Base-by-base conservation (phyloP, 2,888 invertebrate species). In the Brachypalpus laphriformis region DNA sequence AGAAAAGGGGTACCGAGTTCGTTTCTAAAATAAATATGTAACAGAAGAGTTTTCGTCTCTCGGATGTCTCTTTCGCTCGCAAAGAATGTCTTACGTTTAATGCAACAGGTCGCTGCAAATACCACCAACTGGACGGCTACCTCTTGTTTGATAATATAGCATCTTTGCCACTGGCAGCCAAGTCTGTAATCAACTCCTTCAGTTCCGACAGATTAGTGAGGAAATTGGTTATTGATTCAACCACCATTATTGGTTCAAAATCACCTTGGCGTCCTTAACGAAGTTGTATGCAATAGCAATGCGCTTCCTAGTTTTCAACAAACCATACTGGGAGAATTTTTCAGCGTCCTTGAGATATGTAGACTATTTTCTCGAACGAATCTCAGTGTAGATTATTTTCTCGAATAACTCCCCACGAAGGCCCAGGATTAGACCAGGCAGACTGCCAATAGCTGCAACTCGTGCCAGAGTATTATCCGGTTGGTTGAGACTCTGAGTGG, bases 381-480 rank as follows among this genome's bases (percentile, higher is more conserved):
- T 91, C 2, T 93, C 92, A 1, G 94, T 93, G 89, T 95, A 95
- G 0, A 95, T 65, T 0, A 95, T 88, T 89, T 93, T 93, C 87
- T 93, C 94, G 75, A 95, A 92, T 57, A 93, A 91, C 20, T 95
- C 95, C 71, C 95, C 94, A 87, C 96, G 93, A 11, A 96, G 91
- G 25, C 95, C 95, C 66, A 96, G 92, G 81, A 96, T 93, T 61
- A 95, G 93, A 74, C 96, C 96, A 25, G 95, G 93, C 75, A 96
- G 90, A 51, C 95, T 95, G 87, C 96, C 96, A 71, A 95, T 94
- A 3, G 96, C 96, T 25, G 95, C 96, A 74, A 94, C 93, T 88
- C 95, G 94, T 9, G 95, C 95, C 65, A 96, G 91, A 16, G 95
- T 94, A 89, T 97, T 97, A 86, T 95, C 95, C 89, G 98, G 97